These are phyloP conservation scores for Drosophila eugracilis DNA, from an alignment of 1,140 invertebrate species.

Conservation along the genomic window DNA sequence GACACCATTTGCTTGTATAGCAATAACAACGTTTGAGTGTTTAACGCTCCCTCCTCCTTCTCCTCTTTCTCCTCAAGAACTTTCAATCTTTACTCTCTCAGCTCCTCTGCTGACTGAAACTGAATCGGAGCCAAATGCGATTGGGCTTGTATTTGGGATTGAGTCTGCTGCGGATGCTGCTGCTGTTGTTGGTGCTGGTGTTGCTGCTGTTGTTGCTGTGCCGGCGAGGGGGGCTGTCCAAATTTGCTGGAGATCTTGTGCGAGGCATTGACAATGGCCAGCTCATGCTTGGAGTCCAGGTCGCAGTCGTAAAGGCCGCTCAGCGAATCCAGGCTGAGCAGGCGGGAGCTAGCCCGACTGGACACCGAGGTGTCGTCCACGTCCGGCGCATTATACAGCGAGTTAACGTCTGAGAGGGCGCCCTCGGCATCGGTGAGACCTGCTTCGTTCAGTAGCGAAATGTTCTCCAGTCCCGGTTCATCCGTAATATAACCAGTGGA, in stretches of 20 bases:
- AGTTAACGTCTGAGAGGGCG: conserved; percentile 93
- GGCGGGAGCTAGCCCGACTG: conserved; percentile 91
- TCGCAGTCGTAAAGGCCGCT: conserved; percentile 92
- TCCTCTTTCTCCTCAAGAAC: conserved; percentile 2
- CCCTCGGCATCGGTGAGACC: conserved; percentile 94
- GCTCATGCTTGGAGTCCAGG: conserved; percentile 84
- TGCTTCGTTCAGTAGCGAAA: conserved; percentile 93
- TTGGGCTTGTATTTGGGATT: conserved; percentile 17
- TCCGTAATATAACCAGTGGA: conserved; percentile 93
- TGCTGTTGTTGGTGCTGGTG: conserved; percentile 23
- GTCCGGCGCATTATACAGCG: conserved; percentile 91
- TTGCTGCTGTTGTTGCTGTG: conserved; percentile 28
- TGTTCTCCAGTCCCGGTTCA: conserved; percentile 92
- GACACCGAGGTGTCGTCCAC: conserved; percentile 92
- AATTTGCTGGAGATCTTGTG: conserved; percentile 84
- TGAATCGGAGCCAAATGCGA: conserved; percentile 9
- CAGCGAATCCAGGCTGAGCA: conserved; percentile 91
- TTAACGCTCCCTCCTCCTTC: no score
- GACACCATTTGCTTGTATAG: conserved; percentile 71
- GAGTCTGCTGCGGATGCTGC: conserved; percentile 9
- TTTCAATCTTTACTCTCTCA: conserved; percentile 48
- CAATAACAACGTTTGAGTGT: conserved; percentile 47
- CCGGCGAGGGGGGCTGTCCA: conserved; percentile 73
- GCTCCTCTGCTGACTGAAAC: conserved; percentile 40
- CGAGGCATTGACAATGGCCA: conserved; percentile 84